Evolutionary conservation across 2,888 invertebrate genomes (phyloP), one percentile per base, ranked within the genome.

Genomic region (Ochropacha duplaris): DNA sequence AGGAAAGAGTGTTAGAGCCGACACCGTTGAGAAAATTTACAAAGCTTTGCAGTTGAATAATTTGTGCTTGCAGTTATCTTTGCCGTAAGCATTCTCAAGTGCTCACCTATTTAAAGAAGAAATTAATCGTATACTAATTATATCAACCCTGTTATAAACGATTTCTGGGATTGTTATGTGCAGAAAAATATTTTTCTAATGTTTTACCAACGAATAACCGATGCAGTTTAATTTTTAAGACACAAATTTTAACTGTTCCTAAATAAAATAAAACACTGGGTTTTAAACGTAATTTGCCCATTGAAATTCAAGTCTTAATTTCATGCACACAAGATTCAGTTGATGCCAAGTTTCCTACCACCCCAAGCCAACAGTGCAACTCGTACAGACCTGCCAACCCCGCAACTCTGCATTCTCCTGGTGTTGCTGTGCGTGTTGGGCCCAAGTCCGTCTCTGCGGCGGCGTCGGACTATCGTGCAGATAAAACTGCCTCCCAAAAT

Each of bases 401-500:
- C 87, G 68, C 55, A 85, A 64, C 71, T 94, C 94, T 31, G 93
- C 93, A 90, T 94, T 94, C 11, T 95, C 95, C 28, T 94, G 94
- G 51, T 93, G 94, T 49, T 92, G 94, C 62, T 88, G 89, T 49
- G 89, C 90, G 62, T 94, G 94, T 74, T 94, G 94, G 39, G 95
- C 95, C 96, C 96, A 96, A 1, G 95, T 96, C 70, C 95, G 88
- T 9, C 95, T 86, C 79, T 94, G 95, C 56, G 94, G 94, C 58
- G 90, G 94, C 66, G 94, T 86, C 62, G 88, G 87, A 72, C 84
- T 86, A 78, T 96, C 96, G 81, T 97, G 96, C 72, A 97, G 90
- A 87, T 95, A 97, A 87, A 96, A 97, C 84, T 96, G 95, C 68
- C 44, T 94, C 93, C 61, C 76, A 65, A 4, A 65, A 69, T 69